Evolutionary conservation across 2,797 vertebrate species (phyloP), one percentile per base, ranked within the genome.

Genomic region (Eidolon dupreanum): DNA sequence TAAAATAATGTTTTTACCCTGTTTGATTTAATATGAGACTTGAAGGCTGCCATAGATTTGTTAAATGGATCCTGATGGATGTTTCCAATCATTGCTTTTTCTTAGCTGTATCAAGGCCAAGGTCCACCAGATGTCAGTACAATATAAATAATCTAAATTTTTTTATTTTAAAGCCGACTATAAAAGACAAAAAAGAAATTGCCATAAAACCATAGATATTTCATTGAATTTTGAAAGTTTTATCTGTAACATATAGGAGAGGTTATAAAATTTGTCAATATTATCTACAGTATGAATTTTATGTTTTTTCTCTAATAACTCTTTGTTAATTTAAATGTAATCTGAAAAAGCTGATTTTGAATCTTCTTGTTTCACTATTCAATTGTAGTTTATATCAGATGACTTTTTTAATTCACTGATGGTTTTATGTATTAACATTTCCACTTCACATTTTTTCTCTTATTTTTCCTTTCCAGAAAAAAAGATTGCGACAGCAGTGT

Each of bases 271-370:
- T 61, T 82, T 43, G 55, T 94, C 74, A 96, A 93, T 71, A 94
- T 89, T 91, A 96, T 91, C 31, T 77, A 66, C 36, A 77, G 57
- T 79, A 90, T 95, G 71, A 96, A 96, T 97, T 97, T 96, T 88
- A 43, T n/a, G 31, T 28, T 97, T 97, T 96, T 86, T 71, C 91
- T 85, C 59, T 96, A 95, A 90, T 74, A 96, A 22, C 3, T 36
- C 16, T 93, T 70, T 98, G 70, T 94, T 94, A 78, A 41, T 83
- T 87, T 96, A 97, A 98, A 97, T 96, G 65, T 94, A 98, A 97
- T 82, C 74, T 97, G 94, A 98, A 96, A 95, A 96, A 97, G 33
- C 61, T 93, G 73, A 97, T 97, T 93, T 96, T 96, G 43, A 82
- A 95, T 86, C 90, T 97, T 38, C 81, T 41, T 74, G 41, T 71